Evolutionary conservation across 2,888 invertebrate species (phyloP).

Genomic region (Diplolepis rosae): DNA sequence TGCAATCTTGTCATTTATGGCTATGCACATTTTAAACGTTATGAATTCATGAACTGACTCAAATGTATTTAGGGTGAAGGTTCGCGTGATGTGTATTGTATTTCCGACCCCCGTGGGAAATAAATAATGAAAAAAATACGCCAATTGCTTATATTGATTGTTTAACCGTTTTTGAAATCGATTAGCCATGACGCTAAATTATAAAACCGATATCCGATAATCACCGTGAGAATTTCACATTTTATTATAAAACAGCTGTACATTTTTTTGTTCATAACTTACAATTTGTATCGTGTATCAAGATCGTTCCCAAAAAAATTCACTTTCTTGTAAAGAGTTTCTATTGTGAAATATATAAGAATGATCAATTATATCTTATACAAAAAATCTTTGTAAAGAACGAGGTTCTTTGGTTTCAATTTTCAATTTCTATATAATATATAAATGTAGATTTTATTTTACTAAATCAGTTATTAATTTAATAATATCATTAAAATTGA

Average conservation of each 20-base stretch:
- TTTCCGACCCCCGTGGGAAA: constrained; percentile 30
- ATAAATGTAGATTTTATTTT: no score
- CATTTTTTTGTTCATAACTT: neutral
- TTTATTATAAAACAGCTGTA: constrained; percentile 11
- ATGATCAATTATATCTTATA: neutral
- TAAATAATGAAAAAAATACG: constrained; percentile 25
- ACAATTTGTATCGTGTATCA: neutral
- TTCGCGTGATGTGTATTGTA: constrained; percentile 30
- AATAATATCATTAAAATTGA: no score
- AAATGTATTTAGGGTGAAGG: constrained; percentile 25
- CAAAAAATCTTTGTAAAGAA: neutral
- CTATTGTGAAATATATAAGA: neutral
- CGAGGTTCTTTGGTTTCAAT: no score
- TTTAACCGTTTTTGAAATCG: constrained; percentile 10
- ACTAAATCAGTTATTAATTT: no score
- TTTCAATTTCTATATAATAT: no score
- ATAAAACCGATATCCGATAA: neutral
- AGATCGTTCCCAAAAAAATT: neutral
- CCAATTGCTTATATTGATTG: constrained; percentile 24
- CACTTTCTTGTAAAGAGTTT: neutral
- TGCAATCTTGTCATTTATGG: constrained; percentile 21
- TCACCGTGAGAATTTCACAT: constrained; percentile 25
- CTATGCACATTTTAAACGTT: constrained; percentile 6
- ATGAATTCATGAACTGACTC: constrained; percentile 6
- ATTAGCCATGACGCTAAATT: constrained; percentile 22